phyloP scores from a whole-genome alignment of 2,113 vertebrate species.

The Phylloscopus trochiloides region DNA sequence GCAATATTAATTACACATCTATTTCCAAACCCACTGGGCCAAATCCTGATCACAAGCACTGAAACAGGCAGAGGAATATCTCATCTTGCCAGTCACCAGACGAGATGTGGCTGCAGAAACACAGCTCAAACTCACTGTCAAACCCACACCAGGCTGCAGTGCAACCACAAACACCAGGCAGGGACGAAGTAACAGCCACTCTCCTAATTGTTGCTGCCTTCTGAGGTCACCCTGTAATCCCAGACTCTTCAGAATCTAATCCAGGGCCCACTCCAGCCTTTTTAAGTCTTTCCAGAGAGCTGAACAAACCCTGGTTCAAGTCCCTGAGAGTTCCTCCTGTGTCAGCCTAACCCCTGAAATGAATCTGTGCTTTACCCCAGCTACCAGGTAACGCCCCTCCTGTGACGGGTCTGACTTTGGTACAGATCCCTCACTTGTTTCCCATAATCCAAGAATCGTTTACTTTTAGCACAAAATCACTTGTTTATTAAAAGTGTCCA shows the following conservation, averaged over 20 bases:
- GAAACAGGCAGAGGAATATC: background rate
- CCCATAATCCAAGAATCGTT: background rate
- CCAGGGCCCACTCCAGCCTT: background rate
- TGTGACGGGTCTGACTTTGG: background rate
- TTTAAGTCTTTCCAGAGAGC: background rate
- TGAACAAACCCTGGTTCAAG: background rate
- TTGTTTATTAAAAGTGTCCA: background rate
- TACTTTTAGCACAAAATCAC: background rate
- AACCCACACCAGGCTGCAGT: background rate
- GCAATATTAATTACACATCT: background rate
- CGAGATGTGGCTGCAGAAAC: accelerated
- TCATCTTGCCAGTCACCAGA: background rate
- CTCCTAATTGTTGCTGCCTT: background rate
- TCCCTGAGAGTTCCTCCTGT: background rate
- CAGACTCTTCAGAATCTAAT: background rate
- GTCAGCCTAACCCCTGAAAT: background rate
- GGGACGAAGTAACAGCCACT: background rate
- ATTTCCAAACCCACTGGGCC: background rate
- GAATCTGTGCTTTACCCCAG: background rate
- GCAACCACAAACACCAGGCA: background rate
- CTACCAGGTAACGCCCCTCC: background rate
- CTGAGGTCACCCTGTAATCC: background rate
- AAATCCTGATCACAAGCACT: background rate
- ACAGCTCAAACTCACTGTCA: background rate
- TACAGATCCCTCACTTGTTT: background rate